Evolutionary conservation across 2,113 vertebrate genomes (phyloP), one percentile per base, ranked within the genome.

Genomic region (Brienomyrus longianalis): DNA sequence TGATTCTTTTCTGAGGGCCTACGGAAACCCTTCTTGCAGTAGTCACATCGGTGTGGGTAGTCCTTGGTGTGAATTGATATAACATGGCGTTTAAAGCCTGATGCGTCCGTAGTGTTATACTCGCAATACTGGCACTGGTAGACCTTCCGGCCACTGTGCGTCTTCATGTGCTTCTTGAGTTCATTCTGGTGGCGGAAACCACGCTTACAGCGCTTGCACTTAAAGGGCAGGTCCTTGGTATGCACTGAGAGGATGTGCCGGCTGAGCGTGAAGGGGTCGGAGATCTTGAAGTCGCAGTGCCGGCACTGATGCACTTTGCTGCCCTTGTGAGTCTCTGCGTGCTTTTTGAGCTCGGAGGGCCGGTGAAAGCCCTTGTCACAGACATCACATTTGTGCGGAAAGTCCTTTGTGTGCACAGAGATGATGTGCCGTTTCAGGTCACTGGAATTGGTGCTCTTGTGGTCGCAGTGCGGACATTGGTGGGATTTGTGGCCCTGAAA

Each of bases 161-260:
- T 99, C 96, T 99, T 99, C 97, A 99, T 99, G 96, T 99, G 98
- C 95, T 99, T 99, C 96, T 99, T 99, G 35, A 99, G 96, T 95
- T 99, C 98, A 0, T 95, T 97, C 10, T 98, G 98, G 91, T 99
- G 98, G 91, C 98, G 95, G 93, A 99, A 99, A 59, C 97, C 98
- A 92, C 98, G 96, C 94, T 98, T 97, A 95, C 98, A 99, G 48
- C 98, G 96, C 96, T 99, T 99, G 96, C 98, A 99, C 92, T 99
- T 99, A 93, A 99, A 97, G 88, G 98, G 98, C 93, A 99, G 96
- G 95, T 99, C 98, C 96, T 99, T 99, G 27, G 98, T 99, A 93
- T 99, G 98, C 92, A 99, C 96, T 3, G 98, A 99, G 94, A 99
- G 96, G 93, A 99, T 99, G 92, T 99, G 98, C 88, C 98, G 97